phyloP scores from a whole-genome alignment of 2,113 vertebrate species.

The Pseudorectes ferrugineus region DNA sequence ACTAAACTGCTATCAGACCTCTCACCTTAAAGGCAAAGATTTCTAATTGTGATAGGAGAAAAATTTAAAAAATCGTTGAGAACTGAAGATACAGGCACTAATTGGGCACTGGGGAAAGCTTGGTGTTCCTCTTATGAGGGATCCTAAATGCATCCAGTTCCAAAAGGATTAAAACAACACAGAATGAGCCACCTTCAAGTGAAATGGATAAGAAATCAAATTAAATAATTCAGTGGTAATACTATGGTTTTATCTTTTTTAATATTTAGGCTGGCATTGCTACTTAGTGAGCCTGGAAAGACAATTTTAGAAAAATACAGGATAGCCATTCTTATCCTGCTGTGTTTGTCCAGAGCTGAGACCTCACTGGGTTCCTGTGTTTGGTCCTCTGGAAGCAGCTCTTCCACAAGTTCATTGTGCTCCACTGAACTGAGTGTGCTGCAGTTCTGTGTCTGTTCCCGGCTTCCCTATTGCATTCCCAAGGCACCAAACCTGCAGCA shows the following conservation, averaged over 20 bases:
- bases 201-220: background rate
- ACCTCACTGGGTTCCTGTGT: background rate
- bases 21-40: background rate
- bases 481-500: background rate
- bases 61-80: background rate
- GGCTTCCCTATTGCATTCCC: background rate
- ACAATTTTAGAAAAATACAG: background rate
- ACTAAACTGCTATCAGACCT: background rate
- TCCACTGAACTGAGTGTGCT: background rate
- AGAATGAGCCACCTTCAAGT: background rate
- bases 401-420: background rate
- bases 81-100: background rate
- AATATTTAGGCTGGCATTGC: background rate
- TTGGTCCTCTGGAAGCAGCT: background rate
- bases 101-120: background rate
- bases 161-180: background rate
- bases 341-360: background rate
- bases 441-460: background rate
- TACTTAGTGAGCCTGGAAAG: background rate
- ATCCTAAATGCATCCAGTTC: background rate
- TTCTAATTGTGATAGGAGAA: background rate
- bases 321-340: background rate
- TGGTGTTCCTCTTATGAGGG: background rate
- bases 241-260: background rate
- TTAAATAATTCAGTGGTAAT: background rate